Base-by-base conservation (phyloP, 2,888 invertebrate species). In the Gerris lacustris region DNA sequence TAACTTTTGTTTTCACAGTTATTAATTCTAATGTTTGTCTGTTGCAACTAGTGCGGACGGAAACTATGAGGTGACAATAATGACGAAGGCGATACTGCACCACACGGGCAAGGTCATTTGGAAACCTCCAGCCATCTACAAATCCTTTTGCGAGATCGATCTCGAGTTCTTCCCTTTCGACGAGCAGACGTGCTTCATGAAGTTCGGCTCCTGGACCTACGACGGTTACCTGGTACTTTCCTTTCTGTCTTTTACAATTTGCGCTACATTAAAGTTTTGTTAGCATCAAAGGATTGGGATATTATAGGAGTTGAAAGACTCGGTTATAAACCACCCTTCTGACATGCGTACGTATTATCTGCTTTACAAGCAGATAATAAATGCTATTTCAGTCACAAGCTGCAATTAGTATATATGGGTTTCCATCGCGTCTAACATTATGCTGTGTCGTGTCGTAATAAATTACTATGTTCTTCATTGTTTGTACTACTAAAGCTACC, bases 111-210 rank as follows among this genome's bases (percentile, higher is more conserved):
- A 90, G 81, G 95, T 97, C 75, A 87, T 91, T 68, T 96, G 96
- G 96, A 96, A 96, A 81, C 97, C 97, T 63, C 98, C 98, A 18
- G 97, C 96, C 79, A 96, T 98, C 82, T 97, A 96, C 86, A 97
- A 97, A 84, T 96, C 96, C 77, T 94, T 94, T 82, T 95, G 94
- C 80, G 94, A 94, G 83, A 94, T 94, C 78, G 92, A 94, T 82
- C 94, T 95, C 78, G 92, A 94, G 82, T 94, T 93, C 82, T 95
- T 95, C 82, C 94, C 95, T 69, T 95, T 95, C 82, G 94, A 95
- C 80, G 90, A 93, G 81, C 95, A 95, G 82, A 93, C 94, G 64
- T 95, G 95, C 82, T 91, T 92, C 82, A 94, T 95, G 94, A 94
- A 95, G 83, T 95, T 94, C 78, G 92, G 92, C 71, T 93, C 93